Conservation (phyloP, 2,888 invertebrate genomes). For the Leuctra nigra region DNA sequence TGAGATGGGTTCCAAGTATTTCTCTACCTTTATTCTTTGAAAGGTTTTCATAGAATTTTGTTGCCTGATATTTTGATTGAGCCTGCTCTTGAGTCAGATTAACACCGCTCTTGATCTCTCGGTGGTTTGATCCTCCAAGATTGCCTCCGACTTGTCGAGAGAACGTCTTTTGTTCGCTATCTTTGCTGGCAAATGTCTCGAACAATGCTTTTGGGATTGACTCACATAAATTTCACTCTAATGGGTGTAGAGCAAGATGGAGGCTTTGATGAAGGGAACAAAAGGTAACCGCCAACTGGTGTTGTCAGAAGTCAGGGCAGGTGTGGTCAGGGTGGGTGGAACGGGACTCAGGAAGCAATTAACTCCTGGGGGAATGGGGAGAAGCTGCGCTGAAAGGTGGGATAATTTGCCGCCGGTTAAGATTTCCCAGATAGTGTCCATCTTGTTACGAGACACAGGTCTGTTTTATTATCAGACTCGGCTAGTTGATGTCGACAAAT, state of each 20-base stretch:
- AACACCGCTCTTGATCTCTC: slow-evolving; percentile 11
- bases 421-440: slow-evolving; percentile 20
- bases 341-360: slow-evolving; percentile 24
- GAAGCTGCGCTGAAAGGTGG: slow-evolving; percentile 18
- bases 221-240: slow-evolving; percentile 25
- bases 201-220: slow-evolving; percentile 19
- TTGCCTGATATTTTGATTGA: neutral
- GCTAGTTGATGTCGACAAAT: neutral
- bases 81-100: slow-evolving; percentile 10
- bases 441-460: neutral
- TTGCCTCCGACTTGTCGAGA: slow-evolving; percentile 4
- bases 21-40: too few relatives aligned
- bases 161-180: slow-evolving; percentile 21
- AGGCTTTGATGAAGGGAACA: slow-evolving; percentile 19
- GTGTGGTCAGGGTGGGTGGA: slow-evolving; percentile 15
- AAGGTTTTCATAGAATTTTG: neutral
- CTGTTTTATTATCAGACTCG: neutral
- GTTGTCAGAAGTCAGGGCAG: neutral
- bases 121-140: slow-evolving; percentile 14
- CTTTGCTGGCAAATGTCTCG: slow-evolving; percentile 25
- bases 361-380: slow-evolving; percentile 19
- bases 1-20: too few relatives aligned
- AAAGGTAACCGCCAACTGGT: slow-evolving; percentile 21
- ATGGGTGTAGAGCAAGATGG: slow-evolving; percentile 27
- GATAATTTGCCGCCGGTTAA: slow-evolving; percentile 17